Evolutionary conservation across 2,888 invertebrate species (phyloP), one percentile per base, ranked within the genome.

Genomic region (Cryptocephalus primarius): DNA sequence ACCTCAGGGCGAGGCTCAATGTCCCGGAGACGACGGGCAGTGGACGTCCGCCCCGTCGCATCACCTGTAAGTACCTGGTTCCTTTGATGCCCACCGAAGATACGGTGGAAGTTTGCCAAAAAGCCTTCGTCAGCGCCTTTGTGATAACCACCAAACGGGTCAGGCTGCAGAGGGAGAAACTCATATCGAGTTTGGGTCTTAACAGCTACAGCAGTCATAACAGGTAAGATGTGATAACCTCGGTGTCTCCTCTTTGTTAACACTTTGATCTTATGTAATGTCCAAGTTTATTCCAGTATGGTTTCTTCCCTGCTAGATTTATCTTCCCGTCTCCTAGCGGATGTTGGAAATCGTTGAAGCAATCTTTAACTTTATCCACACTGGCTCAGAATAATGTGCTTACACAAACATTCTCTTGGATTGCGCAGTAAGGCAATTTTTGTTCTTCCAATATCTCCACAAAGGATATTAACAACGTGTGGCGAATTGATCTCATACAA

Each of bases 81-180:
- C 55, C 55, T 10, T 48, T 55, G 4, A 34, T 55, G 67, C 52
- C 63, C 63, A 41, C 57, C 56, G 45, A 55, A 54, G 47, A 65
- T 57, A 46, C 55, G 22, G 53, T 55, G 32, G 55, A 55, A 44
- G 74, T 75, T 33, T 76, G 76, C 57, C 73, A 75, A 56, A 75
- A 75, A 57, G 75, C 76, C 34, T 76, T 75, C 58, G 74, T 75
- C 56, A 74, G 73, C 60, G 70, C 75, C 33, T 75, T 74, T 60
- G 72, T 73, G 39, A 74, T 76, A 55, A 75, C 75, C 39, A 75
- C 75, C 48, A 76, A 76, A 60, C 60, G 75, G 47, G 73, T 75
- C 11, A 61, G 74, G 44, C 60, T 74, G 34, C 74, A 74, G 55
- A 61, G 75, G 39, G 75, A 75, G 54, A 73, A 72, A 59, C 65